Base-by-base conservation (phyloP, 2,888 invertebrate species). In the Parapristionchus giblindavisi region DNA sequence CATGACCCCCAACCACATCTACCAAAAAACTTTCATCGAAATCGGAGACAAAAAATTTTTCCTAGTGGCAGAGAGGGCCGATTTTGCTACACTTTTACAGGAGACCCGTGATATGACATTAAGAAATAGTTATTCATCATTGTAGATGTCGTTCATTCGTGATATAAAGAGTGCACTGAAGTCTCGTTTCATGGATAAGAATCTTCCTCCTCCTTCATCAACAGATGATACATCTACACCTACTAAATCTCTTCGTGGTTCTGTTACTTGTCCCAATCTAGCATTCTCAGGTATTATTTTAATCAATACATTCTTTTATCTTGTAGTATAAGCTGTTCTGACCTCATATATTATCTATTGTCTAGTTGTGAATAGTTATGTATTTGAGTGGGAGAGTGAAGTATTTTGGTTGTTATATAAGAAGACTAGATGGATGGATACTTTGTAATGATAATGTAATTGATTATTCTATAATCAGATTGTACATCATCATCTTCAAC, bases 221-320 rank as follows among this genome's bases (percentile, higher is more conserved):
- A n/a, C n/a, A n/a, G n/a, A n/a, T n/a, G n/a, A n/a, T n/a, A n/a
- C n/a, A n/a, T n/a, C n/a, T n/a, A n/a, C 52, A 24, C 68, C 68
- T 68, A 48, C 34, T 52, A 52, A 48, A 36, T 36, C 11, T 51
- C 68, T 68, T 52, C 68, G 52, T 17, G 51, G 36, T 24, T 68
- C 68, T 29, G 68, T 52, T 21, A 68, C 68, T n/a, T 68, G 68
- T 40, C 68, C 68, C 36, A 68, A 68, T n/a, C 27, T 68, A n/a
- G 34, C 51, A 2, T 68, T 34, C 11, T 34, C 32, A 1, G 68
- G 68, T 68, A n/a, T n/a, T n/a, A n/a, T n/a, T n/a, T n/a, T n/a
- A n/a, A n/a, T n/a, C n/a, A n/a, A n/a, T n/a, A n/a, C n/a, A n/a
- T n/a, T n/a, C n/a, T n/a, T n/a, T n/a, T n/a, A n/a, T n/a, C n/a